These are phyloP conservation scores for Eupithecia pulchellata DNA, from an alignment of 2,888 invertebrate species.

Conservation along the genomic window DNA sequence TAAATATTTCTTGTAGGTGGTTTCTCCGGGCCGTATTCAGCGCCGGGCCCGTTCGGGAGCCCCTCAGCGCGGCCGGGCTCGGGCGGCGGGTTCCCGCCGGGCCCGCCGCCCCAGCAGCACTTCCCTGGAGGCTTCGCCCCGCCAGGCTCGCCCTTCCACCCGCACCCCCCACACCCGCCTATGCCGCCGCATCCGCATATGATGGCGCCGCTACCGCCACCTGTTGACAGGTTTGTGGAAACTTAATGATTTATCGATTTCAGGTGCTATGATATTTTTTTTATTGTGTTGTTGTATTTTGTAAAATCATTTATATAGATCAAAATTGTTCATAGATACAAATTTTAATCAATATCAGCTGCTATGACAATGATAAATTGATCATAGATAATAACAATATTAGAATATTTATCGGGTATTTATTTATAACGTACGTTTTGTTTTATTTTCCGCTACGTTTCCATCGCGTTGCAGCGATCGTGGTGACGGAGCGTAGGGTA, in stretches of 20 bases:
- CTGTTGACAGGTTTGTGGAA: slow-evolving; percentile 90
- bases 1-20: slow-evolving; percentile 76
- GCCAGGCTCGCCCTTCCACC: slow-evolving; percentile 92
- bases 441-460: too few relatives aligned
- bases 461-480: too few relatives aligned
- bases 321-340: too few relatives aligned
- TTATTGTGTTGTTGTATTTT: too few relatives aligned
- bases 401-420: too few relatives aligned
- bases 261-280: neutral
- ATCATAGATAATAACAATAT: too few relatives aligned
- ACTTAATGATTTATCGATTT: neutral
- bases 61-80: slow-evolving; percentile 90
- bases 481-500: too few relatives aligned
- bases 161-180: slow-evolving; percentile 94
- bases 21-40: slow-evolving; percentile 88
- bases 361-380: too few relatives aligned
- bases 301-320: too few relatives aligned
- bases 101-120: slow-evolving; percentile 88
- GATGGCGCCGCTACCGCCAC: slow-evolving; percentile 88
- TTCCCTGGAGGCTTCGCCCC: slow-evolving; percentile 90
- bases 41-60: slow-evolving; percentile 87
- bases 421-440: too few relatives aligned
- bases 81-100: slow-evolving; percentile 93
- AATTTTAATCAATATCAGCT: too few relatives aligned
- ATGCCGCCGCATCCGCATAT: slow-evolving; percentile 89